phyloP scores from a whole-genome alignment of 2,888 invertebrate species.

The Acanthacorydalis orientalis region DNA sequence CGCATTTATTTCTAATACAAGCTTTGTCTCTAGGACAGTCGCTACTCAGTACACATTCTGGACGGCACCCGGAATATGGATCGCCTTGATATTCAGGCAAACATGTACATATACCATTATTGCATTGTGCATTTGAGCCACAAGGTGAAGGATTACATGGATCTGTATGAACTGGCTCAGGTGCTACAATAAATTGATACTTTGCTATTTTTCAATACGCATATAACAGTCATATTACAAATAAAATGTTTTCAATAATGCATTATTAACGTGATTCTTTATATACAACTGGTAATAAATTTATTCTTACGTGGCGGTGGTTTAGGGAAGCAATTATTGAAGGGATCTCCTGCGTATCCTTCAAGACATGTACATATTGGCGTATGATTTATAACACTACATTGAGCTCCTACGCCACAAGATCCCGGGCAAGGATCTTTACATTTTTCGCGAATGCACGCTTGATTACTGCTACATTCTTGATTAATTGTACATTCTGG shows the following conservation, averaged over 20 bases:
- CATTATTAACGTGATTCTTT: not conserved
- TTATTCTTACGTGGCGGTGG: slow-evolving; percentile 25
- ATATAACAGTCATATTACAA: not conserved
- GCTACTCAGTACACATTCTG: slow-evolving; percentile 49
- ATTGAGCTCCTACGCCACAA: slow-evolving; percentile 56
- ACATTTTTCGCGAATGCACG: slow-evolving; percentile 63
- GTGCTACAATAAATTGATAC: slow-evolving; percentile 19
- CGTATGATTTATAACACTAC: slow-evolving; percentile 58
- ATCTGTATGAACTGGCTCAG: slow-evolving; percentile 22
- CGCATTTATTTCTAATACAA: slow-evolving; percentile 48
- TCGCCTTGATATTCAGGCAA: slow-evolving; percentile 63
- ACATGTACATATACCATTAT: slow-evolving; percentile 53
- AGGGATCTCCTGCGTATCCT: slow-evolving; percentile 62
- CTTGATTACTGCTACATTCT: slow-evolving; percentile 54
- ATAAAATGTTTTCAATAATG: not conserved
- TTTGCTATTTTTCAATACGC: not conserved
- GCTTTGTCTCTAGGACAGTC: slow-evolving; percentile 47
- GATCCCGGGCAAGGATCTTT: slow-evolving; percentile 60
- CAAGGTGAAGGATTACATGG: slow-evolving; percentile 68
- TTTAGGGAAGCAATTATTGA: slow-evolving; percentile 42
- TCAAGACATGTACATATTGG: slow-evolving; percentile 58
- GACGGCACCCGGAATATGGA: slow-evolving; percentile 51
- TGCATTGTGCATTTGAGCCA: slow-evolving; percentile 65
- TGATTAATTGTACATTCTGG: slow-evolving; percentile 56
- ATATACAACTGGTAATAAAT: too few relatives aligned